Evolutionary conservation across 2,113 vertebrate genomes (phyloP).

Genomic region (Steatornis caripensis): DNA sequence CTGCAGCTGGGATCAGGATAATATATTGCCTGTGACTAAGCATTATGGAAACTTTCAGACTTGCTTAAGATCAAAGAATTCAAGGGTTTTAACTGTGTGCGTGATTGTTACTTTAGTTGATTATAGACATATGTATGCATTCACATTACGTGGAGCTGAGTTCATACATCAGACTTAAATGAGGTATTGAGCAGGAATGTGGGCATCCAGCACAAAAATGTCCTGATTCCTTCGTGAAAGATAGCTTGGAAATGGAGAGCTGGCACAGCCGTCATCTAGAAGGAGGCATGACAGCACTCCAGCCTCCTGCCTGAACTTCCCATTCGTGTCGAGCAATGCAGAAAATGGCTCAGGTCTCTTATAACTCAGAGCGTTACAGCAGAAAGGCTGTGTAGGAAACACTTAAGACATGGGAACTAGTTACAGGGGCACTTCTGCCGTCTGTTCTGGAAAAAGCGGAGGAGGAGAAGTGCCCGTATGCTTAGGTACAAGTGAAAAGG

Average conservation of each 20-base stretch:
- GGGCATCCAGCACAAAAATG: background rate
- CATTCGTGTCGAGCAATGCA: background rate
- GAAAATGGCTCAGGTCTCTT: background rate
- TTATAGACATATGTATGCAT: background rate
- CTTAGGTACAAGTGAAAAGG: background rate
- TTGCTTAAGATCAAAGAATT: background rate
- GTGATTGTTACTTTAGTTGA: background rate
- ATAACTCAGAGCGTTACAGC: fast-evolving
- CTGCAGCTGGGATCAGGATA: background rate
- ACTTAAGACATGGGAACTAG: background rate
- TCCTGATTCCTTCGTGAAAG: background rate
- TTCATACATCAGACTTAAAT: background rate
- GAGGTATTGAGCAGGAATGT: background rate
- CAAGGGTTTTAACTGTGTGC: background rate
- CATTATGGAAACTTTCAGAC: background rate
- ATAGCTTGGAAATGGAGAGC: background rate
- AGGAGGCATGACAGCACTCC: background rate
- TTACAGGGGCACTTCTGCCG: background rate
- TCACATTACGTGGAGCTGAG: background rate
- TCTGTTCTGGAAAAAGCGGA: background rate
- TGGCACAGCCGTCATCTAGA: background rate
- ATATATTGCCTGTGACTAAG: background rate
- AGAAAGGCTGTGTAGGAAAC: background rate
- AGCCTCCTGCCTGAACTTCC: background rate
- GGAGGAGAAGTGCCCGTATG: background rate